A percentile compares a stretch with the other conserved stretches of the same genome.
These are phyloP conservation scores for Pardalotus punctatus DNA, from an alignment of 2,113 vertebrate species.

Conservation along the genomic window DNA sequence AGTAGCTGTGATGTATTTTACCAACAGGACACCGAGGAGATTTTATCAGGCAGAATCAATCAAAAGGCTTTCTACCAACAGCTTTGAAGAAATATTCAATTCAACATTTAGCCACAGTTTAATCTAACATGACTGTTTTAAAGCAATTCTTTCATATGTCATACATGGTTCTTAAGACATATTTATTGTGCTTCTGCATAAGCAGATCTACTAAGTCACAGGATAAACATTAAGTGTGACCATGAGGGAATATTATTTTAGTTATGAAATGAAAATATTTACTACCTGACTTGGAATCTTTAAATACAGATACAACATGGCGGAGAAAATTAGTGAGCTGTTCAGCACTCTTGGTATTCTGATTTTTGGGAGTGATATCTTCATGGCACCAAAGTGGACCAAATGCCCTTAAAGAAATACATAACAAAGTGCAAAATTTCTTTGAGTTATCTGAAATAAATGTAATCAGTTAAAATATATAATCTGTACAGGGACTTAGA, in stretches of 20 bases:
- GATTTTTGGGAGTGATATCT: constrained; percentile 98
- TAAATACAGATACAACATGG: constrained; percentile 94
- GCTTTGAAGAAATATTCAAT: neutral
- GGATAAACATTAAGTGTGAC: neutral
- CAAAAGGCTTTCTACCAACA: neutral
- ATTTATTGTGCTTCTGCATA: neutral
- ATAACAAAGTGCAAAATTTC: neutral
- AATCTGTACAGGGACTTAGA: neutral
- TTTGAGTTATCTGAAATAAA: neutral
- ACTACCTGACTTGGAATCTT: constrained; percentile 94
- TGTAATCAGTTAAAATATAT: neutral
- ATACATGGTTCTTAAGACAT: neutral
- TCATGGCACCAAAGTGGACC: constrained; percentile 98
- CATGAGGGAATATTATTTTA: neutral
- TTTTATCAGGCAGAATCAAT: neutral
- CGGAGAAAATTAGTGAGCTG: constrained; percentile 95
- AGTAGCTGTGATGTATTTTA: neutral
- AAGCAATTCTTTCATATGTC: neutral
- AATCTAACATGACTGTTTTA: neutral
- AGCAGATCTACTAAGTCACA: neutral
- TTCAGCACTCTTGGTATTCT: constrained; percentile 94
- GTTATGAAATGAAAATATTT: neutral
- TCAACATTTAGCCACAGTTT: neutral
- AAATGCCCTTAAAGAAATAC: constrained; percentile 83
- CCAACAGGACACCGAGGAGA: neutral